Conservation (phyloP, 2,113 vertebrate genomes). For the Oryzias melastigma region DNA sequence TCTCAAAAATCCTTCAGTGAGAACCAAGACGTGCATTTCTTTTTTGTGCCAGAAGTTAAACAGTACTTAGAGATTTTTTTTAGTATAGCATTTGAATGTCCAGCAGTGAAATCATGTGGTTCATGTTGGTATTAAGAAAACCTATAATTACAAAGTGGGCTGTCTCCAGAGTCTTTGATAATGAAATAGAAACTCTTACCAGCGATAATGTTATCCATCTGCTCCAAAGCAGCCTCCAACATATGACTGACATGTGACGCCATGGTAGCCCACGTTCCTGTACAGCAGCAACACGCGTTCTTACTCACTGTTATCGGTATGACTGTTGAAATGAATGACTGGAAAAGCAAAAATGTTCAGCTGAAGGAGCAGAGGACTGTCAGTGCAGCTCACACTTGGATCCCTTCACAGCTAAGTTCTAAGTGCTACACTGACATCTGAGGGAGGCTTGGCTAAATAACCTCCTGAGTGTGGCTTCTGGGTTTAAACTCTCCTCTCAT, state of each 20-base stretch:
- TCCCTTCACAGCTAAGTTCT: constrained; percentile 34
- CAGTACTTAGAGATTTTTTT: background rate
- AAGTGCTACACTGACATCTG: constrained; percentile 48
- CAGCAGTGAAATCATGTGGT: constrained; percentile 13
- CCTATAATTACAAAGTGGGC: constrained; percentile 42
- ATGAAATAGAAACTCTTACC: constrained; percentile 75
- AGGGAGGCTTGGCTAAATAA: constrained; percentile 51
- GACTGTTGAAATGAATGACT: constrained; percentile 11
- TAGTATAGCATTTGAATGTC: background rate
- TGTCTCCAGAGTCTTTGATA: constrained; percentile 20
- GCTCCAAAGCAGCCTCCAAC: constrained; percentile 87
- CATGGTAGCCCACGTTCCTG: constrained; percentile 69
- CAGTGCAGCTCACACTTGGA: constrained; percentile 31
- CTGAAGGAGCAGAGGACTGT: constrained; percentile 33
- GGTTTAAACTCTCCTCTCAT: constrained; percentile 71
- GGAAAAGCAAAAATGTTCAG: constrained; percentile 11
- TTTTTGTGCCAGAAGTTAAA: background rate
- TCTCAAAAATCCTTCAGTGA: background rate
- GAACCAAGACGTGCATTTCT: background rate
- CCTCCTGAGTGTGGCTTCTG: constrained; percentile 65
- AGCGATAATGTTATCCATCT: constrained; percentile 93
- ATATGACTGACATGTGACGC: constrained; percentile 85
- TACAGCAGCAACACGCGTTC: constrained; percentile 14
- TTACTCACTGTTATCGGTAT: constrained; percentile 10
- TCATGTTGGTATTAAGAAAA: constrained; percentile 9